Percentiles rank a stretch among this genome's conserved stretches.
phyloP scores from a whole-genome alignment of 53 echinoderm and acorn worm genomes.

The Temnopleurus reevesii region DNA sequence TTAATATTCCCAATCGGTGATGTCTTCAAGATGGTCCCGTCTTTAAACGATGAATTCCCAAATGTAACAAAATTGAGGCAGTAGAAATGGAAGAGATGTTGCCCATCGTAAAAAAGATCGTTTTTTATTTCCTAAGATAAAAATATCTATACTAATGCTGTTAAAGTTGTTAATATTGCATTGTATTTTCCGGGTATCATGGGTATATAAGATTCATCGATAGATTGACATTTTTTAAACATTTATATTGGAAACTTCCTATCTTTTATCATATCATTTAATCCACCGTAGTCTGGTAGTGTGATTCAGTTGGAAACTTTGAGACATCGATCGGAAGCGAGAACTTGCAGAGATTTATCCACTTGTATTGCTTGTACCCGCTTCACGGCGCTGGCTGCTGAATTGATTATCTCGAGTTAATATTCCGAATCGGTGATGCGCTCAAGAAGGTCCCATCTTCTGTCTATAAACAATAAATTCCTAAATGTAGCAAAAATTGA shows the following conservation, averaged over 20 bases:
- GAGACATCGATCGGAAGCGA: conserved; percentile 24
- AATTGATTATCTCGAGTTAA: conserved; percentile 18
- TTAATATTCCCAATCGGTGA: not conserved
- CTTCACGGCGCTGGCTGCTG: not conserved
- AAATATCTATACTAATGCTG: no score
- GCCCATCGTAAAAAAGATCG: no score
- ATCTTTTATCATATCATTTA: no score
- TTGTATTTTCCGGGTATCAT: no score
- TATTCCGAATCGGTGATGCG: not conserved
- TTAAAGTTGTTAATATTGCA: no score
- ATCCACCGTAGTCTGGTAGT: no score
- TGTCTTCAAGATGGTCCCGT: not conserved
- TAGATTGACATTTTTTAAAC: no score
- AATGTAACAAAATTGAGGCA: not conserved
- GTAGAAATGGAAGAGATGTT: not conserved
- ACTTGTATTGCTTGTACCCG: conserved; percentile 42
- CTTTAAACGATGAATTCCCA: not conserved
- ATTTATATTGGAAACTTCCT: no score
- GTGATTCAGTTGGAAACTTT: no score
- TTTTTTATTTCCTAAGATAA: no score
- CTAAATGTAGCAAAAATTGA: conserved; percentile 12
- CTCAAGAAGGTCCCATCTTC: not conserved
- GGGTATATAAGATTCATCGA: no score
- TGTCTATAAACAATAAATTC: not conserved
- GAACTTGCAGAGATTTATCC: not conserved